Evolutionary conservation across 2,113 vertebrate species (phyloP).

Genomic region (Desmodus rotundus): DNA sequence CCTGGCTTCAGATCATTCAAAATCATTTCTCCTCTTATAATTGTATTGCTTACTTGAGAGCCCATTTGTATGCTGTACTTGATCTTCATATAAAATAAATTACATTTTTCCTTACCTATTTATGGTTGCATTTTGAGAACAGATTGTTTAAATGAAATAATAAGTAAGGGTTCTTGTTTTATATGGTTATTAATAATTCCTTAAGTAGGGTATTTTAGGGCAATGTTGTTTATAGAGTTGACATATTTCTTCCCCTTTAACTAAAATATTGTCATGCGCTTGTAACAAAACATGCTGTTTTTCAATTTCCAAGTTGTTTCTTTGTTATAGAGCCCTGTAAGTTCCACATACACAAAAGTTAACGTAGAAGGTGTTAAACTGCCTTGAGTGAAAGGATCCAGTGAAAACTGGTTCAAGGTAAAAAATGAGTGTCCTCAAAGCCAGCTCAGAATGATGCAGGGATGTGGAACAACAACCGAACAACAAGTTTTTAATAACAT

Average conservation of each 20-base stretch:
- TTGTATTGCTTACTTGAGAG: background rate
- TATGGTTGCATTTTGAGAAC: background rate
- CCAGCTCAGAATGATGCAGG: background rate
- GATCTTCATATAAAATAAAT: background rate
- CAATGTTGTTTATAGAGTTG: background rate
- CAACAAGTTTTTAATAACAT: background rate
- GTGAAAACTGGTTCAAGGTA: background rate
- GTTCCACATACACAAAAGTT: background rate
- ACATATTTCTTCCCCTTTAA: background rate
- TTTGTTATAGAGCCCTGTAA: background rate
- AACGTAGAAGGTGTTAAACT: background rate
- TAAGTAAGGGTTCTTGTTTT: background rate
- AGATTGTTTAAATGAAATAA: slow-evolving; percentile 18
- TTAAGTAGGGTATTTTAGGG: background rate
- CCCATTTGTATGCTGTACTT: background rate
- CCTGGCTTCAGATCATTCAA: background rate
- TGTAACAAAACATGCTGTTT: background rate
- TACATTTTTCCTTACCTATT: background rate
- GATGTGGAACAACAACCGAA: background rate
- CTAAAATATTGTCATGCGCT: background rate
- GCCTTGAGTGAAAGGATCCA: background rate
- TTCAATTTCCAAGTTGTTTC: slow-evolving; percentile 23
- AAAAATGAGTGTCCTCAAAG: background rate
- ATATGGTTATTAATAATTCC: background rate
- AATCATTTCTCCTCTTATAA: background rate